Evolutionary conservation across 2,113 vertebrate genomes (phyloP).

Genomic region (Alosa alosa): DNA sequence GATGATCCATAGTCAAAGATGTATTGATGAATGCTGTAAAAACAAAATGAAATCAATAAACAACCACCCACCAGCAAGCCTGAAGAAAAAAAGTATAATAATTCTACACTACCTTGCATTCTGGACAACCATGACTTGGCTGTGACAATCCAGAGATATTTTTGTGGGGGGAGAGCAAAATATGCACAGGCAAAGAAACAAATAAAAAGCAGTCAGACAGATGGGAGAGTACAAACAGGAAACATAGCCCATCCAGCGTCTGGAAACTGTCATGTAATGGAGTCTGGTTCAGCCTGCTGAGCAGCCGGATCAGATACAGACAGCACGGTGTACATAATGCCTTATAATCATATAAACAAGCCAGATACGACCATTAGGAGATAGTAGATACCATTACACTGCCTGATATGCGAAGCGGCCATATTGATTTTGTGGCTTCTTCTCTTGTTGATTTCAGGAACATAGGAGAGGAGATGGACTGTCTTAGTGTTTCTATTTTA

Average conservation of each 20-base stretch:
- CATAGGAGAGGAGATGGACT: slow-evolving; percentile 18
- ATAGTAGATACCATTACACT: slow-evolving; percentile 66
- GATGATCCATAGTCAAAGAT: slow-evolving; percentile 4
- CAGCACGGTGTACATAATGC: slow-evolving; percentile 36
- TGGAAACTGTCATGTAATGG: slow-evolving; percentile 10
- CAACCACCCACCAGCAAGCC: slow-evolving; percentile 39
- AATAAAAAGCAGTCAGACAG: slow-evolving; percentile 68
- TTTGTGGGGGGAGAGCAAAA: slow-evolving; percentile 53
- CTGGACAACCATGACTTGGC: slow-evolving; percentile 99
- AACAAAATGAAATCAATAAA: slow-evolving; percentile 21
- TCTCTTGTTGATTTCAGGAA: slow-evolving; percentile 43
- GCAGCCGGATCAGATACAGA: slow-evolving; percentile 22
- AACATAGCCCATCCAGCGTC: slow-evolving; percentile 6
- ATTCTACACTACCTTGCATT: slow-evolving; percentile 90
- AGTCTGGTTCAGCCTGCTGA: slow-evolving; percentile 5
- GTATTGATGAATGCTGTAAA: slow-evolving; percentile 27
- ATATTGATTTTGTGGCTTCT: slow-evolving; percentile 64
- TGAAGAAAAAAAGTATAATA: slow-evolving; percentile 66
- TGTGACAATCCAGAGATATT: slow-evolving; percentile 81
- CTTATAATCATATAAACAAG: slow-evolving; percentile 64
- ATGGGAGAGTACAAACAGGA: slow-evolving; percentile 61
- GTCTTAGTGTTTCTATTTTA: not conserved
- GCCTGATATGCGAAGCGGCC: slow-evolving; percentile 52
- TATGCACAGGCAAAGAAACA: slow-evolving; percentile 67
- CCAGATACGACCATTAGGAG: slow-evolving; percentile 67